Conservation (phyloP, 64 coral and sea anemone genomes). For the Montipora capricornis region DNA sequence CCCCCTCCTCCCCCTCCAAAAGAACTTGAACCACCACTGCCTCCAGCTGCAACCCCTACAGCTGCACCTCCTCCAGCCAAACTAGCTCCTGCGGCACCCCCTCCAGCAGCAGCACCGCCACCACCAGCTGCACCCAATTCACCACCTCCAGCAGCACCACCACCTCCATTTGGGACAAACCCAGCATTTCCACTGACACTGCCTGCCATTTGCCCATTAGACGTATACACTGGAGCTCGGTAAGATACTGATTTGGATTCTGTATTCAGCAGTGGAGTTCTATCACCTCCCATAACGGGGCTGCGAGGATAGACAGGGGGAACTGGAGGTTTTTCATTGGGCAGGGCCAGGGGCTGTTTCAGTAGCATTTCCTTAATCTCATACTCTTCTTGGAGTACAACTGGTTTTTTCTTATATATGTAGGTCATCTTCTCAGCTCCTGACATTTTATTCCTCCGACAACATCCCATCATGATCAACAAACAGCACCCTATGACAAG, state of each 20-base stretch:
- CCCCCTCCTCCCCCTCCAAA: neutral
- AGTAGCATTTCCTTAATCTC: slow-evolving; percentile 90
- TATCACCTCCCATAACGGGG: slow-evolving; percentile 77
- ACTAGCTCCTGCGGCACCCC: neutral
- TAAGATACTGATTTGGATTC: slow-evolving; percentile 73
- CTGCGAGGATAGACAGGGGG: slow-evolving; percentile 78
- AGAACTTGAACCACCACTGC: neutral
- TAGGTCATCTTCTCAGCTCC: slow-evolving; percentile 81
- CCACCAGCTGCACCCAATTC: slow-evolving; percentile 2
- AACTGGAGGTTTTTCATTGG: slow-evolving; percentile 91
- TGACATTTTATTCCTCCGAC: slow-evolving; percentile 60
- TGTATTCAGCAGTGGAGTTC: slow-evolving; percentile 70
- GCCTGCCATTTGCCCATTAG: slow-evolving; percentile 75
- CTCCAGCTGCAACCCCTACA: neutral
- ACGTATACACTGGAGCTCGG: slow-evolving; percentile 61
- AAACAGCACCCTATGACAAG: slow-evolving; percentile 81
- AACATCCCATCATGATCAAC: slow-evolving; percentile 75
- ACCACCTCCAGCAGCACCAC: slow-evolving; percentile 20
- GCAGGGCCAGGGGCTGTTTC: slow-evolving; percentile 83
- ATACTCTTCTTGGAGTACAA: slow-evolving; percentile 93
- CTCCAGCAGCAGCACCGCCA: slow-evolving; percentile 13
- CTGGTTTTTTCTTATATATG: slow-evolving; percentile 92
- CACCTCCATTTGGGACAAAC: slow-evolving; percentile 28
- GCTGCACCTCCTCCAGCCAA: neutral
- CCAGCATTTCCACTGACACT: slow-evolving; percentile 40